These are phyloP conservation scores for Sander lucioperca DNA, from an alignment of 2,113 vertebrate genomes.

Conservation along the genomic window DNA sequence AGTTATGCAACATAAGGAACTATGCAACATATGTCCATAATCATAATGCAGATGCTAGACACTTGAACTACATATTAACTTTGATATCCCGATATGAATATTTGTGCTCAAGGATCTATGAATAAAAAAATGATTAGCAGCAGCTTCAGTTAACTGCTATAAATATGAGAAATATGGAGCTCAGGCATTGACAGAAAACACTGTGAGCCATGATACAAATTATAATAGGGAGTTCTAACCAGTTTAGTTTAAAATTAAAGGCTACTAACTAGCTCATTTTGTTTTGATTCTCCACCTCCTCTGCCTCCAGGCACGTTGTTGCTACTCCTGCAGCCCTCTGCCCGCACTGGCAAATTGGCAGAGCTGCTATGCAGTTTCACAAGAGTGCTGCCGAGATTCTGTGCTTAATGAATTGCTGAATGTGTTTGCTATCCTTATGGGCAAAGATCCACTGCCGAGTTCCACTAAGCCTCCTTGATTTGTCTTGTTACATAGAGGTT, in stretches of 20 bases:
- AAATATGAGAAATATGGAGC: constrained; percentile 50
- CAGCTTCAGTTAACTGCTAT: constrained; percentile 22
- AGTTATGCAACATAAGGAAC: not conserved
- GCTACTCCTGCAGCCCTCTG: constrained; percentile 60
- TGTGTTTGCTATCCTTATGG: constrained; percentile 78
- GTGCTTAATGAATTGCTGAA: constrained; percentile 81
- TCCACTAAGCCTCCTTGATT: constrained; percentile 74
- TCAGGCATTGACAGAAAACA: constrained; percentile 50
- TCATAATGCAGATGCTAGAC: not conserved
- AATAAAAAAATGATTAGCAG: constrained; percentile 54
- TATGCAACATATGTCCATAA: not conserved
- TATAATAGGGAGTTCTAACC: constrained; percentile 58
- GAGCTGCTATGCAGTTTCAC: constrained; percentile 71
- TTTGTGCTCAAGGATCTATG: constrained; percentile 20
- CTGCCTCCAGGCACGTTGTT: constrained; percentile 35
- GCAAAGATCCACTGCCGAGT: constrained; percentile 76
- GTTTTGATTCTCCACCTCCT: constrained; percentile 51
- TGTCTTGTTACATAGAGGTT: constrained; percentile 81
- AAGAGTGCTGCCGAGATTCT: constrained; percentile 70
- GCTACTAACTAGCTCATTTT: constrained; percentile 72
- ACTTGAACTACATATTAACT: not conserved
- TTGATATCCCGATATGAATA: not conserved
- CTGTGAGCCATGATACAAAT: constrained; percentile 38
- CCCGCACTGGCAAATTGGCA: constrained; percentile 73
- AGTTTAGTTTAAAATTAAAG: constrained; percentile 72